These are phyloP conservation scores for Agrotis exclamationis DNA, from an alignment of 2,888 invertebrate species.

Conservation along the genomic window DNA sequence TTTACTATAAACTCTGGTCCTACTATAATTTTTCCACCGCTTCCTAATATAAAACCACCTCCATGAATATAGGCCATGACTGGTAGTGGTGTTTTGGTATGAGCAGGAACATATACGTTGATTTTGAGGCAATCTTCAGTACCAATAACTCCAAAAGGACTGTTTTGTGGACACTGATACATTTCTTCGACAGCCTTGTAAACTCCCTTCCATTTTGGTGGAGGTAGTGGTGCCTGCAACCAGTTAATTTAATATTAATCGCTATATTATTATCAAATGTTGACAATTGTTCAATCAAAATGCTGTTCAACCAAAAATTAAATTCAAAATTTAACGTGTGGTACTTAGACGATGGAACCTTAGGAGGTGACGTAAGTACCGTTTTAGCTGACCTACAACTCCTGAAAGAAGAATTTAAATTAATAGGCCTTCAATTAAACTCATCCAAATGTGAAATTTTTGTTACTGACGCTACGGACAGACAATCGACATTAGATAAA, in stretches of 20 bases:
- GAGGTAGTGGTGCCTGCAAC: constrained; percentile 82
- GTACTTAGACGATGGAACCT: no score
- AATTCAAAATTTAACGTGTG: no score
- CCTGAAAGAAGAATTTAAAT: no score
- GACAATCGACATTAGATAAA: no score
- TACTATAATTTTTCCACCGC: constrained; percentile 78
- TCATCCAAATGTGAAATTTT: no score
- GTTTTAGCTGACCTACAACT: no score
- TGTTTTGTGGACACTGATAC: constrained; percentile 65
- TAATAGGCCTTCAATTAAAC: no score
- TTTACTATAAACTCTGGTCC: constrained; percentile 79
- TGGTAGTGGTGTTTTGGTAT: constrained; percentile 69
- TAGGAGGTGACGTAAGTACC: no score
- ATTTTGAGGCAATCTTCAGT: constrained; percentile 81
- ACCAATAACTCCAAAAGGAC: constrained; percentile 70
- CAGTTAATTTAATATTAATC: constrained; percentile 29
- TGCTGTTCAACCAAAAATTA: no score
- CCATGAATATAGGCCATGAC: constrained; percentile 86
- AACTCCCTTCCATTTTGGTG: constrained; percentile 80
- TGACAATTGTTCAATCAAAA: no score
- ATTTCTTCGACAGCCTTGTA: constrained; percentile 78
- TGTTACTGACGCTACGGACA: no score
- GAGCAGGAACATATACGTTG: constrained; percentile 81
- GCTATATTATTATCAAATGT: no score
- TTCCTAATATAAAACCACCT: constrained; percentile 81